These are phyloP conservation scores for Invenusta paracnida DNA, from an alignment of 2,888 invertebrate genomes.

Conservation along the genomic window DNA sequence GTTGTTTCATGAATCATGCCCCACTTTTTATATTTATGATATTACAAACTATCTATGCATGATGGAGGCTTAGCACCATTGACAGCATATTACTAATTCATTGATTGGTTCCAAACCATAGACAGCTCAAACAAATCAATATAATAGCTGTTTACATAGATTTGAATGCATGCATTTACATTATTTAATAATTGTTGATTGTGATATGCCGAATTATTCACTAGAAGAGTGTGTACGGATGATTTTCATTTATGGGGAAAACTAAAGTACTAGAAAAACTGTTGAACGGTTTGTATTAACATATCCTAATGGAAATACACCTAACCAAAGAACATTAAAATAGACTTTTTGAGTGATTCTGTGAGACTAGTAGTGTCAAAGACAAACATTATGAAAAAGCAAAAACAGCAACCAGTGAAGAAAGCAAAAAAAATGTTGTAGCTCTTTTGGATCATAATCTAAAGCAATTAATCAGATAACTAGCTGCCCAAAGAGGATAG, in stretches of 20 bases:
- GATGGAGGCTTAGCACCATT: not conserved
- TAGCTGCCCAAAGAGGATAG: not conserved
- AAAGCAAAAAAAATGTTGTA: not conserved
- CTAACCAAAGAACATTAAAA: slow-evolving; percentile 11
- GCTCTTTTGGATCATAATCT: not conserved
- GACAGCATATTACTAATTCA: slow-evolving; percentile 21
- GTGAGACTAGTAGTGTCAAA: not conserved
- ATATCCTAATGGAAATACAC: slow-evolving; percentile 16
- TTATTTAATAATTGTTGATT: not conserved
- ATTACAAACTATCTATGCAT: not conserved
- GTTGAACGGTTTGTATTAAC: not conserved
- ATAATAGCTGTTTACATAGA: not conserved
- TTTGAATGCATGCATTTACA: slow-evolving; percentile 9
- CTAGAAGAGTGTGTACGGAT: slow-evolving; percentile 6
- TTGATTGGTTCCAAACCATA: not conserved
- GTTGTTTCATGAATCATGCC: slow-evolving; percentile 15
- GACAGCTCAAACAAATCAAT: not conserved
- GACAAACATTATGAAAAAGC: slow-evolving; percentile 21
- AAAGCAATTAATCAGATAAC: not conserved
- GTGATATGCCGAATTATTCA: slow-evolving; percentile 3
- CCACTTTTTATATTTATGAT: slow-evolving; percentile 26
- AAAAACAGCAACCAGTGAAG: slow-evolving; percentile 3
- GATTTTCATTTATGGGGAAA: slow-evolving; percentile 15
- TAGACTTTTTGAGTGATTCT: not conserved
- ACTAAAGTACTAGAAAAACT: not conserved